Base-by-base conservation (phyloP, 2,113 vertebrate species). In the Gambusia affinis region DNA sequence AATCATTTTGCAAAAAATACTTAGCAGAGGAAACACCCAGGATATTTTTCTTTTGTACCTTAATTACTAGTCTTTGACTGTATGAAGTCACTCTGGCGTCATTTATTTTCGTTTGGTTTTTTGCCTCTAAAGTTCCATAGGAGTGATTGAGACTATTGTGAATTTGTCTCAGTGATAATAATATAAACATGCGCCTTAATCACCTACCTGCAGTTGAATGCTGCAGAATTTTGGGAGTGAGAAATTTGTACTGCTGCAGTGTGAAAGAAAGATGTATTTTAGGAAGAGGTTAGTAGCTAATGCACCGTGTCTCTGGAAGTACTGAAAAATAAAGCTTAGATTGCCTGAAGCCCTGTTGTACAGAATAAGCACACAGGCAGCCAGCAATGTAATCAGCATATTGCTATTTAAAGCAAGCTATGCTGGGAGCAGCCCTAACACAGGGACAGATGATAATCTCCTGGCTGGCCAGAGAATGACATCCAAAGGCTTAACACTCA, bases 361-460 rank as follows among this genome's bases (percentile, higher is more conserved):
- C 64, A 63, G 67, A 80, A 72, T 70, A 80, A 82, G 64, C 33
- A 10, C 66, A 57, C 76, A 44, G 30, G 37, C 44, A 60, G 63
- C 69, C 62, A 64, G 81, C 62, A 75, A 67, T 42, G 70, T 81
- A 84, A 80, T 86, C 83, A 82, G 83, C 83, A 83, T 85, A 88
- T 81, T 71, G 77, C 87, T 92, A 85, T 92, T 92, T 91, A 89
- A 88, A 91, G 89, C 86, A 91, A 81, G 72, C 80, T 82, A 73
- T 27, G 72, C 82, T 83, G 64, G 81, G 84, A 90, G 85, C 82
- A 79, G 79, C 44, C 60, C 78, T 76, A 70, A 87, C 85, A 70
- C 83, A 70, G 75, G 83, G 80, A 74, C 85, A 80, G 71, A 88
- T 87, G 79, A 72, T 92, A 90, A 91, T 93, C 90, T 91, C 65